phyloP scores from a whole-genome alignment of 1,140 invertebrate genomes.

The Oncopodura yosiiana region DNA sequence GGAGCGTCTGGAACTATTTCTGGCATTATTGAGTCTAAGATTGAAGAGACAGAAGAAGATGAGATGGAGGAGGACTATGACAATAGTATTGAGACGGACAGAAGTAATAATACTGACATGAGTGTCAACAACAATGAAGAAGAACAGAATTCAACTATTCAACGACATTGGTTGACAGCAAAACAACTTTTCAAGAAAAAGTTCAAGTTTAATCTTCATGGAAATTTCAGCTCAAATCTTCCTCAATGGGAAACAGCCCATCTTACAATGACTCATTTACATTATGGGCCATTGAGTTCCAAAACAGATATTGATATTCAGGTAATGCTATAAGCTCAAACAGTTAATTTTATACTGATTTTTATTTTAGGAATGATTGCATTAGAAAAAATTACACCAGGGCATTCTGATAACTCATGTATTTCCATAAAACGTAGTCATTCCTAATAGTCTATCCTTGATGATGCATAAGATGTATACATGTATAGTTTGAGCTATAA shows the following conservation, averaged over 20 bases:
- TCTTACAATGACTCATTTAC: constrained; percentile 19
- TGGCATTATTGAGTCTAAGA: constrained; percentile 13
- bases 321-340: constrained; percentile 12
- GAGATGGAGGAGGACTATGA: constrained; percentile 2
- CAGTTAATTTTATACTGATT: neutral
- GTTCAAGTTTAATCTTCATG: constrained; percentile 11
- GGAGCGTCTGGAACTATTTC: constrained; percentile 7
- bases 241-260: constrained; percentile 1
- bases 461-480: no score
- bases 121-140: neutral
- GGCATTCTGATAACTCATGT: no score
- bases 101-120: neutral
- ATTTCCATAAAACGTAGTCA: no score
- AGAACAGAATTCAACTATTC: neutral
- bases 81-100: neutral
- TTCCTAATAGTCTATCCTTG: no score
- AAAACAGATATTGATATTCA: constrained; percentile 35
- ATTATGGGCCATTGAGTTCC: constrained; percentile 15
- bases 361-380: no score
- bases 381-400: no score
- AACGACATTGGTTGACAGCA: neutral
- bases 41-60: constrained; percentile 6
- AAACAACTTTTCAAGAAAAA: constrained; percentile 4
- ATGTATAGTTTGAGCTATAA: no score
- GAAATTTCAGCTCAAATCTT: constrained; percentile 21